Conservation (phyloP, 1,140 invertebrate species). For the Calosoma granatense region DNA sequence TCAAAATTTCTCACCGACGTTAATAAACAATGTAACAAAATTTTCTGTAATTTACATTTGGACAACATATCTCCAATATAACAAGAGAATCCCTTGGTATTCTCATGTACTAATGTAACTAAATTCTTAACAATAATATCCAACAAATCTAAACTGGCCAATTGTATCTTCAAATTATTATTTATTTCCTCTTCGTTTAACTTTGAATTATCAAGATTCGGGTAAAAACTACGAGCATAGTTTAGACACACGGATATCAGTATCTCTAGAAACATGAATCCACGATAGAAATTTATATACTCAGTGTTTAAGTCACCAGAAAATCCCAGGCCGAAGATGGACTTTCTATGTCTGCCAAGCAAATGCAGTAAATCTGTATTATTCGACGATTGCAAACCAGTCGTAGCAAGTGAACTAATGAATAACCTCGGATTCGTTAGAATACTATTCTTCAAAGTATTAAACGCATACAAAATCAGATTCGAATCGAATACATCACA, state of each 20-base stretch:
- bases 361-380: slow-evolving; percentile 49
- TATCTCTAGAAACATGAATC: slow-evolving; percentile 76
- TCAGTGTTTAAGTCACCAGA: slow-evolving; percentile 54
- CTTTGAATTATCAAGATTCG: slow-evolving; percentile 49
- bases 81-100: slow-evolving; percentile 66
- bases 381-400: slow-evolving; percentile 32
- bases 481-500: slow-evolving; percentile 70
- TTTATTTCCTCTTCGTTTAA: slow-evolving; percentile 62
- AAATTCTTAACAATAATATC: slow-evolving; percentile 68
- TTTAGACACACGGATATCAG: slow-evolving; percentile 70
- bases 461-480: slow-evolving; percentile 66
- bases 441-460: slow-evolving; percentile 64
- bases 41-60: slow-evolving; percentile 81
- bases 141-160: slow-evolving; percentile 68
- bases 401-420: slow-evolving; percentile 37
- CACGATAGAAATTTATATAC: slow-evolving; percentile 52
- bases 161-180: slow-evolving; percentile 65
- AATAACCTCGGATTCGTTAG: slow-evolving; percentile 62
- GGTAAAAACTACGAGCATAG: slow-evolving; percentile 73
- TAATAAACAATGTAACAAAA: slow-evolving; percentile 74
- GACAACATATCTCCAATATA: slow-evolving; percentile 74
- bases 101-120: slow-evolving; percentile 71
- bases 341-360: slow-evolving; percentile 68
- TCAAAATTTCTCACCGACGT: slow-evolving; percentile 55
- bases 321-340: slow-evolving; percentile 70